A percentile compares a stretch with the other conserved stretches of the same genome.
These are phyloP conservation scores for Acanthosoma haemorrhoidale DNA, from an alignment of 2,888 invertebrate species.

Conservation along the genomic window DNA sequence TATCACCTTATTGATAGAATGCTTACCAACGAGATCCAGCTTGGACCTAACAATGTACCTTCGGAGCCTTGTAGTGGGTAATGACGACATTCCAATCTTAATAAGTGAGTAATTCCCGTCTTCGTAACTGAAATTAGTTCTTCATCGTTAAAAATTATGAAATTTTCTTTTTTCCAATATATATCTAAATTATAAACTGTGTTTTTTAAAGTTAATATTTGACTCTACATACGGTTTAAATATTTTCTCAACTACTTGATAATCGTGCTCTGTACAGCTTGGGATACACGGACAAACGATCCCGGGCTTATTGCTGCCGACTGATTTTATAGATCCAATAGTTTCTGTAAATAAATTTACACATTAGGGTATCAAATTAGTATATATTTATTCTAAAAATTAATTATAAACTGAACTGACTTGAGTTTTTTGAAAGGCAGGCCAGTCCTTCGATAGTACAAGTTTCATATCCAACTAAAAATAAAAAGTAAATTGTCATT, in stretches of 20 bases:
- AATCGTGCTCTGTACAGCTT: slow-evolving; percentile 57
- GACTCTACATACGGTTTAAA: slow-evolving; percentile 34
- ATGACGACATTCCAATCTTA: slow-evolving; percentile 50
- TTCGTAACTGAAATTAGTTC: neutral
- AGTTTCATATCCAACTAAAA: slow-evolving; percentile 48
- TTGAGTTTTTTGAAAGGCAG: slow-evolving; percentile 52
- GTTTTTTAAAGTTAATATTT: neutral
- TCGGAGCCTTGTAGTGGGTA: slow-evolving; percentile 55
- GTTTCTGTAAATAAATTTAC: slow-evolving; percentile 47
- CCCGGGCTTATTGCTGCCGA: slow-evolving; percentile 49
- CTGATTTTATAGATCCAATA: slow-evolving; percentile 50
- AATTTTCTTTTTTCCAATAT: neutral
- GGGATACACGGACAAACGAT: slow-evolving; percentile 55
- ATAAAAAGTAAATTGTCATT: slow-evolving; percentile 36
- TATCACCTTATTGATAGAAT: neutral
- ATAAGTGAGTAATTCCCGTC: slow-evolving; percentile 38
- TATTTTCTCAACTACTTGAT: slow-evolving; percentile 48
- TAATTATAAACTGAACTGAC: slow-evolving; percentile 42
- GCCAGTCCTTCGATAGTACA: slow-evolving; percentile 54
- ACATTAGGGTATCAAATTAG: neutral
- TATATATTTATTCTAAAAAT: neutral
- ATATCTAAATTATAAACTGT: neutral
- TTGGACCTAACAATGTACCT: slow-evolving; percentile 56
- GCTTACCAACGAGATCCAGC: slow-evolving; percentile 58
- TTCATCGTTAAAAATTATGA: neutral